Evolutionary conservation across 2,113 vertebrate species (phyloP).

Genomic region (Microcebus lehilahytsara): DNA sequence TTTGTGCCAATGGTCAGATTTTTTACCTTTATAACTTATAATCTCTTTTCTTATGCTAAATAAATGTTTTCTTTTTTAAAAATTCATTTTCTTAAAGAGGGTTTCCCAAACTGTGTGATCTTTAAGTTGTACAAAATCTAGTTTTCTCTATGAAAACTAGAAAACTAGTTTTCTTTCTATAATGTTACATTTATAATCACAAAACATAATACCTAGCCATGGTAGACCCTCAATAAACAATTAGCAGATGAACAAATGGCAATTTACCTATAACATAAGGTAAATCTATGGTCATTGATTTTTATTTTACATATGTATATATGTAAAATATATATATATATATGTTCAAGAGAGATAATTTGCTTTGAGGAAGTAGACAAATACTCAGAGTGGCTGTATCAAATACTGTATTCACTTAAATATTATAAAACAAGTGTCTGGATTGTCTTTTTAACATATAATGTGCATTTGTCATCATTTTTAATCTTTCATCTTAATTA

Average conservation of each 20-base stretch:
- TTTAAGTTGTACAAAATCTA: background rate
- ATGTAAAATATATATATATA: too few relatives aligned
- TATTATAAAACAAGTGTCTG: background rate
- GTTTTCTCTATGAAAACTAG: background rate
- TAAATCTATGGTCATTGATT: background rate
- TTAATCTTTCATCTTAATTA: constrained; percentile 20
- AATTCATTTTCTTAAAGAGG: background rate
- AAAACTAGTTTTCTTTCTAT: background rate
- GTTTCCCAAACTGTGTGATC: background rate
- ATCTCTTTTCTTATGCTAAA: background rate
- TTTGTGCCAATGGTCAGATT: background rate
- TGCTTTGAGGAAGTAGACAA: background rate
- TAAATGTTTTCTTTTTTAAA: background rate
- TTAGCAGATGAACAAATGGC: background rate
- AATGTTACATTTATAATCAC: background rate
- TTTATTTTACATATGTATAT: background rate
- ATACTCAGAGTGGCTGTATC: background rate
- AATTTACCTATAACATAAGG: background rate
- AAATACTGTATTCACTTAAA: background rate
- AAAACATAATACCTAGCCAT: background rate
- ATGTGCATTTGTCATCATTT: background rate
- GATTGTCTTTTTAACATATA: background rate
- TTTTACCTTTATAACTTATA: background rate
- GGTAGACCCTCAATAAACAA: background rate
- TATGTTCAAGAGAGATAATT: background rate